Evolutionary conservation across 2,797 vertebrate species (phyloP).

Genomic region (Rhinatrema bivittatum): DNA sequence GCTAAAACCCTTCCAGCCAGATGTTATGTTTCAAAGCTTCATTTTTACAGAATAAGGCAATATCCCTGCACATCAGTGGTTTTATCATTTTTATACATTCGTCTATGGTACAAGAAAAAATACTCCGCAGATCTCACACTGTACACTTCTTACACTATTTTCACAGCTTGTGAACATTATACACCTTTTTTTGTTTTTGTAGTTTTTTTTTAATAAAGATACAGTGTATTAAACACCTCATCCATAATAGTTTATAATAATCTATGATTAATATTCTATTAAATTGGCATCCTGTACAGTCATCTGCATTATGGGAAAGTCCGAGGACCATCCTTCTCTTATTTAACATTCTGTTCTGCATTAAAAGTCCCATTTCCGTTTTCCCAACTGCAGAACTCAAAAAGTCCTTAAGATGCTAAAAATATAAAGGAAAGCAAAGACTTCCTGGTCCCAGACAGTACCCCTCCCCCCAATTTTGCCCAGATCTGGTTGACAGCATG

Average conservation of each 20-base stretch:
- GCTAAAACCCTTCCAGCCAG: conserved; percentile 60
- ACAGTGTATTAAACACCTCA: conserved; percentile 74
- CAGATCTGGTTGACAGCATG: too few species aligned
- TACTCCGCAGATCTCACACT: conserved; percentile 65
- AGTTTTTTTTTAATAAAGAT: conserved; percentile 67
- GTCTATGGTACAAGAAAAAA: conserved; percentile 63
- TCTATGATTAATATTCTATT: conserved; percentile 67
- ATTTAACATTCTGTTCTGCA: conserved; percentile 43
- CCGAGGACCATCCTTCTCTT: too few species aligned
- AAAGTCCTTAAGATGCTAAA: background rate
- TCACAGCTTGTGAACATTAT: conserved; percentile 82
- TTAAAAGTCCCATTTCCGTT: conserved; percentile 11
- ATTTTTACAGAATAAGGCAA: conserved; percentile 68
- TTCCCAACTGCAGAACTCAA: conserved; percentile 10
- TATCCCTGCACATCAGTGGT: conserved; percentile 72
- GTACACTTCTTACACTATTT: conserved; percentile 70
- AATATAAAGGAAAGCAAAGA: fast-evolving
- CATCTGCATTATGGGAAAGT: conserved; percentile 32
- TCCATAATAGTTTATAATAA: conserved; percentile 67
- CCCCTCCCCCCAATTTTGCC: too few species aligned
- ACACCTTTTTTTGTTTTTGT: conserved; percentile 61
- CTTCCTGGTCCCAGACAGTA: too few species aligned
- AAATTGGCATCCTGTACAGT: conserved; percentile 60
- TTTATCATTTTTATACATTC: conserved; percentile 61
- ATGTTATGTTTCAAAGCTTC: conserved; percentile 56